phyloP scores from a whole-genome alignment of 2,797 vertebrate genomes.

The Echeneis naucrates region DNA sequence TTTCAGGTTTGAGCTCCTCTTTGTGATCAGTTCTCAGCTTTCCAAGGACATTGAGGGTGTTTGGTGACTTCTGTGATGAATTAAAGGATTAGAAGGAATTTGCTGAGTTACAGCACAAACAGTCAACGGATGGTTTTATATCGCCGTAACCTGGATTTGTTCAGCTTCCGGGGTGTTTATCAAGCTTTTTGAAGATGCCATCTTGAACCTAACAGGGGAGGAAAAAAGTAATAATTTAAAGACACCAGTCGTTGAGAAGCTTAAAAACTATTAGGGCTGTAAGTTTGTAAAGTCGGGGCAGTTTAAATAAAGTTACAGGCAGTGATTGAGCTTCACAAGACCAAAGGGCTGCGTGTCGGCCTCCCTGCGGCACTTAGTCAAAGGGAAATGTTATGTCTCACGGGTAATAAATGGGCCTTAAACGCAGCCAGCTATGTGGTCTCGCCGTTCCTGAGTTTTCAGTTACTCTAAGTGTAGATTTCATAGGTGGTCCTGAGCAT shows the following conservation, averaged over 20 bases:
- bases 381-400: conserved; percentile 40
- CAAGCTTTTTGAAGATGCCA: background rate
- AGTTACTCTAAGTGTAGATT: conserved; percentile 19
- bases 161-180: background rate
- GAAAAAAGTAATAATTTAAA: background rate
- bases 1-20: background rate
- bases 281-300: background rate
- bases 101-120: background rate
- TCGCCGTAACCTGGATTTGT: background rate
- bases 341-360: background rate
- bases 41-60: background rate
- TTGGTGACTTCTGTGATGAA: background rate
- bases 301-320: background rate
- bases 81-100: background rate
- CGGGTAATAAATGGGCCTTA: conserved; percentile 33
- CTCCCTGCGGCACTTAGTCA: conserved; percentile 5
- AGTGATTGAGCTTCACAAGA: background rate
- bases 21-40: background rate
- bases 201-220: no score
- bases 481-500: conserved; percentile 30
- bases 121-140: background rate
- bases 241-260: background rate
- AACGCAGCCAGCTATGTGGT: conserved; percentile 29
- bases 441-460: background rate
- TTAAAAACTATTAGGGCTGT: background rate